Base-by-base conservation (phyloP, 1,140 invertebrate species). In the Probaryconus sp. region DNA sequence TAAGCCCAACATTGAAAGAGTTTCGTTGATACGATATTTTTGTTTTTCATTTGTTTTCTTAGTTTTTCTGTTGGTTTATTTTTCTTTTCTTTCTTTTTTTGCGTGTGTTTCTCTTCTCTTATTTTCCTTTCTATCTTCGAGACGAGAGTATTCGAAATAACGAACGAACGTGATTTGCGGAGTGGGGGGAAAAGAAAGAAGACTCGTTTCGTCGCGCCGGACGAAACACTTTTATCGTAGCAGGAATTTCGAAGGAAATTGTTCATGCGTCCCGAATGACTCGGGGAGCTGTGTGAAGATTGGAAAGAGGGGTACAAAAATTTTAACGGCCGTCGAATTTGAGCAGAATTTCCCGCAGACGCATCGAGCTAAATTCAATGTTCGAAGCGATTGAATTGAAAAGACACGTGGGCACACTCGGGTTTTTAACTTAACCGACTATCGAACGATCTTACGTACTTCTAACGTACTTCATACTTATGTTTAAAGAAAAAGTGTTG, bases 391-490 rank as follows among this genome's bases (percentile, higher is more conserved):
- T 53, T 18, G 30, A 31, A n/a, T 21, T 20, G n/a, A 35, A 50
- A 65, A 56, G 53, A 60, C 63, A 58, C 24, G 31, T 50, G 56
- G 55, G 24, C 11, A 35, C 24, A 70, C 20, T 67, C 45, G 37
- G 37, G 30, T 13, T n/a, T n/a, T n/a, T 35, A 67, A 69, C 43
- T 56, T 63, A 69, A 64, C 24, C 42, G 43, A 60, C 18, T 69
- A 65, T 75, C 60, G 67, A 76, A 76, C 73, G 13, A 48, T 70
- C 20, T 55, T 61, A 50, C 40, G 24, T 75, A 76, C 60, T 53
- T 53, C n/a, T 24, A 42, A 17, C 17, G 40, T 75, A 55, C 38
- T 37, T 31, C 43, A 51, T 43, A 21, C 30, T 40, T 64, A 7
- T 47, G 35, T 61, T 17, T 60, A 53, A 2, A 69, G 67, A 70